Evolutionary conservation across 1,140 invertebrate species (phyloP).

Genomic region (Stegodyphus dumicola): DNA sequence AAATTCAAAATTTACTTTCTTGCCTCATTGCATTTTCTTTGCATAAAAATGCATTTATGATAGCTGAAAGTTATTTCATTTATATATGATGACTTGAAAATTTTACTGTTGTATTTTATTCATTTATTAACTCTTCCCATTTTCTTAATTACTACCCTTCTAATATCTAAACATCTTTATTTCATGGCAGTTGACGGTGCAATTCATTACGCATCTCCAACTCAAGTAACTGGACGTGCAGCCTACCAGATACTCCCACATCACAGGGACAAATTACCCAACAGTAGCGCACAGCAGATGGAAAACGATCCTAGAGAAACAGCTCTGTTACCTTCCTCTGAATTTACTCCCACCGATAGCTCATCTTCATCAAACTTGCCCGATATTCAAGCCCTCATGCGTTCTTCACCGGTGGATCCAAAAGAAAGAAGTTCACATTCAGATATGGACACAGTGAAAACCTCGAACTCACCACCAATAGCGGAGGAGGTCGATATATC

Average conservation of each 20-base stretch:
- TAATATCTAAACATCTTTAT: not conserved
- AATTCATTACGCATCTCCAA: constrained; percentile 21
- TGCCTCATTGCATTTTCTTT: too few species aligned
- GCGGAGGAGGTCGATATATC: constrained; percentile 22
- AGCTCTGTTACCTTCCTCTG: constrained; percentile 26
- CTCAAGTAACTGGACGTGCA: constrained; percentile 21
- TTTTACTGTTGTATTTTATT: too few species aligned
- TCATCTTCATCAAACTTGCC: constrained; percentile 54
- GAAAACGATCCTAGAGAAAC: constrained; percentile 3
- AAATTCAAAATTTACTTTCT: too few species aligned
- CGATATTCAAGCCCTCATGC: constrained; percentile 41
- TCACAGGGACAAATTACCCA: constrained; percentile 21
- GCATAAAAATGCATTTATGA: too few species aligned
- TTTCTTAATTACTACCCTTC: not conserved
- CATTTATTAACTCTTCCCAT: too few species aligned
- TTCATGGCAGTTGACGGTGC: constrained; percentile 33
- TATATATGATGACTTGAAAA: too few species aligned
- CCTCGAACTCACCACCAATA: not conserved
- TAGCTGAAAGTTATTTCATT: too few species aligned
- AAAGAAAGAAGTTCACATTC: not conserved
- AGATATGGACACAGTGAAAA: constrained; percentile 12
- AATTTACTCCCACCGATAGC: constrained; percentile 52
- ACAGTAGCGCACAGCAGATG: not conserved
- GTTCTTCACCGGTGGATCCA: constrained; percentile 34
- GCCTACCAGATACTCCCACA: constrained; percentile 44